These are phyloP conservation scores for Scortum barcoo DNA, from an alignment of 2,113 vertebrate genomes.

Conservation along the genomic window DNA sequence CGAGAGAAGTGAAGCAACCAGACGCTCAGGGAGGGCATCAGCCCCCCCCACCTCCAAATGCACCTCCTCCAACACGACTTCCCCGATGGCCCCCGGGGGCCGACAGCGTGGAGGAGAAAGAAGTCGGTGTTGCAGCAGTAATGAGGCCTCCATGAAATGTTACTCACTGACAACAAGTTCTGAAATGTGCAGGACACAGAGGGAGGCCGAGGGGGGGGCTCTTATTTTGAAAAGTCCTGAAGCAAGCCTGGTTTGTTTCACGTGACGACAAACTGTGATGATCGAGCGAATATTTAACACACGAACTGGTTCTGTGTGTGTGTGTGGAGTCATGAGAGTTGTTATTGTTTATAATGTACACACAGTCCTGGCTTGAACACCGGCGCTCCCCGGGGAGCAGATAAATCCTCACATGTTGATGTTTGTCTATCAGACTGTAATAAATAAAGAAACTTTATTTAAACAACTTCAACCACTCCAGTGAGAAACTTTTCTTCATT, in stretches of 20 bases:
- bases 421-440: no score
- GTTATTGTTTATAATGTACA: not conserved
- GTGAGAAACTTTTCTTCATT: no score
- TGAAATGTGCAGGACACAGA: no score
- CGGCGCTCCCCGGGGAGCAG: not conserved
- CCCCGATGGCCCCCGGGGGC: not conserved
- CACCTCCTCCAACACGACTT: not conserved
- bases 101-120: not conserved
- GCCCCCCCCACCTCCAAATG: not conserved
- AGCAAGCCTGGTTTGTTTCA: no score
- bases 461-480: no score
- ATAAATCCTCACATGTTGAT: no score
- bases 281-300: not conserved
- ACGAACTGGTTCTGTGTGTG: constrained; percentile 8
- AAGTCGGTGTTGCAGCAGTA: constrained; percentile 10
- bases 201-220: not conserved
- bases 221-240: not conserved
- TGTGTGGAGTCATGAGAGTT: not conserved
- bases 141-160: not conserved
- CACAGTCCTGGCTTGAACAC: not conserved
- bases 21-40: not conserved
- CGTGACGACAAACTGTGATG: no score
- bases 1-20: not conserved
- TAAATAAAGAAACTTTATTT: no score
- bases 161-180: not conserved